Percentiles rank a stretch among this genome's conserved stretches.
Conservation (phyloP, 2,113 vertebrate genomes). For the Megaceryle torquata region DNA sequence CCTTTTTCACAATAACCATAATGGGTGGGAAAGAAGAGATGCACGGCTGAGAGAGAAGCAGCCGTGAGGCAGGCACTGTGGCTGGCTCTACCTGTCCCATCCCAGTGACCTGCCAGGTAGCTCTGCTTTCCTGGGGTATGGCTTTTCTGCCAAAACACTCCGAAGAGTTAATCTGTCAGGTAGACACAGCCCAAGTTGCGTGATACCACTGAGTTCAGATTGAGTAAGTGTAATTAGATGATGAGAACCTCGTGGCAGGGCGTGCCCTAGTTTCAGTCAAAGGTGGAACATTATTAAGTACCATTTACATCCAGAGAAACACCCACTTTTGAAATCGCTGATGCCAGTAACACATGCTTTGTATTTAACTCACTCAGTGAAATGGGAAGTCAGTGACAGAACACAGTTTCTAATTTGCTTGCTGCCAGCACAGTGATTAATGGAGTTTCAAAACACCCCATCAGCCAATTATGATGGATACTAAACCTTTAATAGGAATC, state of each 20-base stretch:
- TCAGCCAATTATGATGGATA: constrained; percentile 48
- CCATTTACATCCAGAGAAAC: constrained; percentile 50
- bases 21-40: not conserved
- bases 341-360: constrained; percentile 20
- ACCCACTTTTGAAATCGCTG: constrained; percentile 53
- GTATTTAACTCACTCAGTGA: not conserved
- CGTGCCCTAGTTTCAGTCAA: constrained; percentile 54
- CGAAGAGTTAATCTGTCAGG: not conserved
- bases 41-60: not conserved
- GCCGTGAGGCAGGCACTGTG: accelerated
- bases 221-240: constrained; percentile 33
- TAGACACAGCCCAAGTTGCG: not conserved
- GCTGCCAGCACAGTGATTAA: constrained; percentile 23
- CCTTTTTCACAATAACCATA: not conserved
- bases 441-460: constrained; percentile 32
- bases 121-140: not conserved
- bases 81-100: not conserved
- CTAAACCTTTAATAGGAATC: constrained; percentile 38
- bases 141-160: not conserved
- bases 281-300: constrained; percentile 53
- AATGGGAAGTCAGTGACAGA: not conserved
- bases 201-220: not conserved
- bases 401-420: constrained; percentile 21
- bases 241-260: constrained; percentile 41
- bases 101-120: not conserved